phyloP scores from a whole-genome alignment of 2,888 invertebrate genomes.

The Agrotis segetum region DNA sequence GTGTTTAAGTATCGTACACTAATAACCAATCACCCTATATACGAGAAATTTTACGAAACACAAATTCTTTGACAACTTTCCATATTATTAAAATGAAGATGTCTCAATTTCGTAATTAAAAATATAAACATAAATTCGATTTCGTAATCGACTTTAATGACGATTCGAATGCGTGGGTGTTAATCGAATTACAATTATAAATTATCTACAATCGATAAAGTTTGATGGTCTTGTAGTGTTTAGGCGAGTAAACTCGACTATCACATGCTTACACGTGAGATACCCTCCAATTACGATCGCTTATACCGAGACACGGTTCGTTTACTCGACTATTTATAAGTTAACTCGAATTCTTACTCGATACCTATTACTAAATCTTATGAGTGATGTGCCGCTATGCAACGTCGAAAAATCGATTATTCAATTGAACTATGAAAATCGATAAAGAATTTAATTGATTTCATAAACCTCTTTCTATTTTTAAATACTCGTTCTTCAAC shows the following conservation, averaged over 20 bases:
- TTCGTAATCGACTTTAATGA: conserved; percentile 16
- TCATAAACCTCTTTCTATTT: conserved; percentile 17
- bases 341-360: conserved; percentile 54
- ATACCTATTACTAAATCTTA: conserved; percentile 34
- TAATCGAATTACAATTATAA: conserved; percentile 61
- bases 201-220: conserved; percentile 57
- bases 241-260: conserved; percentile 38
- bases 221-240: conserved; percentile 41
- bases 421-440: conserved; percentile 26
- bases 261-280: conserved; percentile 40
- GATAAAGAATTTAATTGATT: conserved; percentile 31
- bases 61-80: background rate
- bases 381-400: conserved; percentile 47
- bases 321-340: conserved; percentile 60
- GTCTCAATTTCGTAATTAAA: conserved; percentile 29
- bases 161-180: conserved; percentile 40
- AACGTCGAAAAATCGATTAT: conserved; percentile 35
- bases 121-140: conserved; percentile 28
- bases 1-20: too few species aligned
- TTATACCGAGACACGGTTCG: conserved; percentile 59
- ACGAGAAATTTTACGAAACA: background rate
- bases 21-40: too few species aligned
- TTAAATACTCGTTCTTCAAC: conserved; percentile 23
- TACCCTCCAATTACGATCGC: conserved; percentile 57
- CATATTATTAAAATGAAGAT: background rate